Percentiles rank a stretch among this genome's conserved stretches.
These are phyloP conservation scores for Lochmaea capreae DNA, from an alignment of 2,888 invertebrate genomes.

Conservation along the genomic window DNA sequence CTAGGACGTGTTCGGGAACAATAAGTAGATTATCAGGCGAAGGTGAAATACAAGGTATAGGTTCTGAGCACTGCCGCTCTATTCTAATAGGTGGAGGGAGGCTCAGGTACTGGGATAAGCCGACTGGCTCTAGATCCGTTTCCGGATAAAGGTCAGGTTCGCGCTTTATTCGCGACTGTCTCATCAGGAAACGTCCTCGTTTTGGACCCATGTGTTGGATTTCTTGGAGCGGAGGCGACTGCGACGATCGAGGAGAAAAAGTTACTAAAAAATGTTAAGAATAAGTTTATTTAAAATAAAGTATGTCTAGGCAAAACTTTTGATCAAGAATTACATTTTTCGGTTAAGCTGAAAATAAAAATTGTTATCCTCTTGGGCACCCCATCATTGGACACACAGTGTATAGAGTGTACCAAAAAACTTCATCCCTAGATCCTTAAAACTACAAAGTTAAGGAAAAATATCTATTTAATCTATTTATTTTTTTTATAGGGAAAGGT, in stretches of 20 bases:
- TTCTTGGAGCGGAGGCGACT: constrained; percentile 45
- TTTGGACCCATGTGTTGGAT: constrained; percentile 68
- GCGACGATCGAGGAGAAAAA: constrained; percentile 18
- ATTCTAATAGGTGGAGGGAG: constrained; percentile 67
- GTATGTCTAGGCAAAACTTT: too few species aligned
- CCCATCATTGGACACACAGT: too few species aligned
- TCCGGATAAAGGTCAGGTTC: constrained; percentile 70
- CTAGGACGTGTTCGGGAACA: constrained; percentile 71
- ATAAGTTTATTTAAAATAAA: too few species aligned
- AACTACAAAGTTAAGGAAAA: too few species aligned
- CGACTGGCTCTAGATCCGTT: constrained; percentile 62
- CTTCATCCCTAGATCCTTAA: too few species aligned
- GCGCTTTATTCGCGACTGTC: constrained; percentile 76
- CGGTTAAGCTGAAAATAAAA: too few species aligned
- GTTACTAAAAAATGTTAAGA: constrained; percentile 14
- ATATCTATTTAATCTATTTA: too few species aligned
- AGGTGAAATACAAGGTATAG: constrained; percentile 68
- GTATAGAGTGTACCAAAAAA: too few species aligned
- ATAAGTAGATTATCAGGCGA: constrained; percentile 69
- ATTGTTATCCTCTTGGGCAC: too few species aligned
- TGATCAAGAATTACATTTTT: too few species aligned
- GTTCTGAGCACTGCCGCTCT: constrained; percentile 72
- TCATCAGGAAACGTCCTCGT: constrained; percentile 73
- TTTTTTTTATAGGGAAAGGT: too few species aligned
- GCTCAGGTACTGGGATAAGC: constrained; percentile 61